These are phyloP conservation scores for Aplocera efformata DNA, from an alignment of 2,888 invertebrate genomes.

Conservation along the genomic window DNA sequence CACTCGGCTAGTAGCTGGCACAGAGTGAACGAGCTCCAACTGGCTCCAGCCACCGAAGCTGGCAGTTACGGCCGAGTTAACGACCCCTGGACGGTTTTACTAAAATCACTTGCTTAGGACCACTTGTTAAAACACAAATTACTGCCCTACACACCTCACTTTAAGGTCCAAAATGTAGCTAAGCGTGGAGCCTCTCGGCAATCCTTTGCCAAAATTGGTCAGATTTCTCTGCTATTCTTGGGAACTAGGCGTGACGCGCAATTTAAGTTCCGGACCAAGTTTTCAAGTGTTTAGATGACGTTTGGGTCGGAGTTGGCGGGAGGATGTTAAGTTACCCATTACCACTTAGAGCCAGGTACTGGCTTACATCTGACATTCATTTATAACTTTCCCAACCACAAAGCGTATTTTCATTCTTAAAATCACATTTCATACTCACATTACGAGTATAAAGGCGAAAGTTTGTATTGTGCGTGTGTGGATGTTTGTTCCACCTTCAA, in stretches of 20 bases:
- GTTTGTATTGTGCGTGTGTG: too few species aligned
- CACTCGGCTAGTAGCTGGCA: too few species aligned
- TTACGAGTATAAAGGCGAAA: too few species aligned
- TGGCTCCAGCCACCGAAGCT: conserved; percentile 8
- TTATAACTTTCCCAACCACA: too few species aligned
- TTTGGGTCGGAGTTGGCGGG: not conserved
- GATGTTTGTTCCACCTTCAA: too few species aligned
- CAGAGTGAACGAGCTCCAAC: too few species aligned
- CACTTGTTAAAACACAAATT: conserved; percentile 1
- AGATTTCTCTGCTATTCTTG: conserved; percentile 22
- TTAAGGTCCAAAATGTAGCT: conserved; percentile 9
- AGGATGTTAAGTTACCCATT: not conserved
- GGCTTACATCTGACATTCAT: too few species aligned
- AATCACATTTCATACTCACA: too few species aligned
- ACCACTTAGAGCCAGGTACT: too few species aligned
- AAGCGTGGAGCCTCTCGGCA: conserved; percentile 3
- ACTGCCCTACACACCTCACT: not conserved
- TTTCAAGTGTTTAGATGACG: conserved; percentile 9
- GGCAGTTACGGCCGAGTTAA: conserved; percentile 23
- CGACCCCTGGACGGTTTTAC: conserved; percentile 25
- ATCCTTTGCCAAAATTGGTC: conserved; percentile 24
- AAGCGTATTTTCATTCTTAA: too few species aligned
- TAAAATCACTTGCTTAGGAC: conserved; percentile 21
- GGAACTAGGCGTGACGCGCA: conserved; percentile 20
- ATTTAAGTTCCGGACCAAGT: conserved; percentile 22